Conservation (phyloP, 2,797 vertebrate species). For the Cyclopterus lumpus region DNA sequence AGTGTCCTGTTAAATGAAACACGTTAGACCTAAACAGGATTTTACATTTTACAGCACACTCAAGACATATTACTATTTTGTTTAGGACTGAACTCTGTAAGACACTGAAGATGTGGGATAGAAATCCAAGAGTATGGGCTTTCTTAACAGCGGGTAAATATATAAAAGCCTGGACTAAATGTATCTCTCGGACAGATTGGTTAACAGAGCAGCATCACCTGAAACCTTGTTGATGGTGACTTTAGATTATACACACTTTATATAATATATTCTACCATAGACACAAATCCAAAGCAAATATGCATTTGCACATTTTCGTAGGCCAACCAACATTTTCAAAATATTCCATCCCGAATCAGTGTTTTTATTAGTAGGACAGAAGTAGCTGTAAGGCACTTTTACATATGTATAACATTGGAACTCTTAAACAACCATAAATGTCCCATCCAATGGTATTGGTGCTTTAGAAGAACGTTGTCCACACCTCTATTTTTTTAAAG, state of each 20-base stretch:
- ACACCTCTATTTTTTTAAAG: constrained; percentile 6
- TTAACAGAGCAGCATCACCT: constrained; percentile 10
- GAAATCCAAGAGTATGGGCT: neutral
- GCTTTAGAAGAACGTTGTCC: constrained; percentile 6
- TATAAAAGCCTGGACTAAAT: neutral
- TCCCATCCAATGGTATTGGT: constrained; percentile 21
- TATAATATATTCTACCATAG: constrained; percentile 3
- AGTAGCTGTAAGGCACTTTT: constrained; percentile 20
- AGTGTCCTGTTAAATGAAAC: neutral
- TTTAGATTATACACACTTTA: constrained; percentile 10
- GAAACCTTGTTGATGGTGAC: neutral
- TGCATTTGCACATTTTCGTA: constrained; percentile 12
- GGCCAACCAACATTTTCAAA: neutral
- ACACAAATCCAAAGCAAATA: neutral
- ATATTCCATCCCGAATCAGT: constrained; percentile 12
- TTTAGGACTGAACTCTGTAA: constrained; percentile 4
- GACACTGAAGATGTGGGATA: neutral
- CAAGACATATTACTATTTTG: neutral
- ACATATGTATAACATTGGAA: neutral
- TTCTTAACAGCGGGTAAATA: neutral
- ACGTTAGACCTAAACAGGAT: neutral
- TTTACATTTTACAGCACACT: neutral
- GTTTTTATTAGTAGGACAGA: constrained; percentile 5
- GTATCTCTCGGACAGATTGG: constrained; percentile 1
- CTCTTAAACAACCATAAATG: constrained; percentile 9